Percentiles rank a stretch among this genome's conserved stretches.
Conservation (phyloP, 92 coral and sea anemone genomes). For the Palythoa heliodiscus region DNA sequence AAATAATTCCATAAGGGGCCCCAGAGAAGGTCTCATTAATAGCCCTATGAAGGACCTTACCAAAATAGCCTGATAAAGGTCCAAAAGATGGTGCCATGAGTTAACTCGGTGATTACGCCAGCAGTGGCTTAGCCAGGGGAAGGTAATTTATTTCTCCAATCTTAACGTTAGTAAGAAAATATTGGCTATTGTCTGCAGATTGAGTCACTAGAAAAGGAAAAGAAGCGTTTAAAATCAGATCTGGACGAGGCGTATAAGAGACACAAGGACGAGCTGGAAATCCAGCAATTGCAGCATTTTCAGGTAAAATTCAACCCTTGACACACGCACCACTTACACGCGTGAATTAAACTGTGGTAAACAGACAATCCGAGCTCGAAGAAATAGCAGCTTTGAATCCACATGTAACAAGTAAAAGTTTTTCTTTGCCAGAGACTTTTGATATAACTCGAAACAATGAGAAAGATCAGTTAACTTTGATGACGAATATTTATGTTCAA, state of each 20-base stretch:
- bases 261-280: slow-evolving; percentile 95
- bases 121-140: neutral
- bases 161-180: neutral
- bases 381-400: too few relatives aligned
- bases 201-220: slow-evolving; percentile 85
- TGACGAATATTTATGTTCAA: neutral
- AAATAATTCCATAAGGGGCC: too few relatives aligned
- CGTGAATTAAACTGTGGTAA: neutral
- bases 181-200: slow-evolving; percentile 40
- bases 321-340: neutral
- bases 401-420: too few relatives aligned
- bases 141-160: neutral
- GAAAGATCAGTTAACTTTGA: too few relatives aligned
- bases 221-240: slow-evolving; percentile 86
- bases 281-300: slow-evolving; percentile 95
- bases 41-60: too few relatives aligned
- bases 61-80: too few relatives aligned
- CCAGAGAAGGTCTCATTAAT: too few relatives aligned
- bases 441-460: too few relatives aligned
- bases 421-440: too few relatives aligned
- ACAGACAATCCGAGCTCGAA: neutral
- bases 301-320: slow-evolving; percentile 54
- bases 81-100: too few relatives aligned
- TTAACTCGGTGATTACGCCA: neutral
- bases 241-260: slow-evolving; percentile 91